phyloP scores from a whole-genome alignment of 1,140 invertebrate genomes.

The Leptopilina boulardi region DNA sequence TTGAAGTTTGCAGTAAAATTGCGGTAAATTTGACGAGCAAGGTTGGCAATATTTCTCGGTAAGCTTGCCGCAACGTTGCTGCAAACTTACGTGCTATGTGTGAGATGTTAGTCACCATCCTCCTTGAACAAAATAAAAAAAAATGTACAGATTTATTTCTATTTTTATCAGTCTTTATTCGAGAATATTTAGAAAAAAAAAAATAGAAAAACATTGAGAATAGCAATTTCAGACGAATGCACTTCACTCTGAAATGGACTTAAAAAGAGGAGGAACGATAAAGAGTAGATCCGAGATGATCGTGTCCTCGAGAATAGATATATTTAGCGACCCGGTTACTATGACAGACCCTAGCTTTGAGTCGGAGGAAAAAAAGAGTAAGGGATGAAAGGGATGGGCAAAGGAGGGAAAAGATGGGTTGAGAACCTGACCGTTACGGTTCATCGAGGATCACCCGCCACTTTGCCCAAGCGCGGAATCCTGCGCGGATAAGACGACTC shows the following conservation, averaged over 20 bases:
- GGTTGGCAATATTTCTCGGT: too few relatives aligned
- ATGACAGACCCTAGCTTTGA: slow-evolving; percentile 23
- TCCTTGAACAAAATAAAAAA: too few relatives aligned
- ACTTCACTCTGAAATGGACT: neutral
- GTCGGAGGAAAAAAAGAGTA: slow-evolving; percentile 23
- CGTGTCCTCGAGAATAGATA: slow-evolving; percentile 29
- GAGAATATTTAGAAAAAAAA: too few relatives aligned
- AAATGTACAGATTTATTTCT: too few relatives aligned
- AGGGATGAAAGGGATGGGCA: slow-evolving; percentile 46
- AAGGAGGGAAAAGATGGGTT: slow-evolving; percentile 45
- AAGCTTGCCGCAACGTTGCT: too few relatives aligned
- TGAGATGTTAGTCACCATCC: too few relatives aligned
- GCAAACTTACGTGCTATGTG: too few relatives aligned
- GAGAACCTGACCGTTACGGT: slow-evolving; percentile 62
- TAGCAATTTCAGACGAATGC: neutral
- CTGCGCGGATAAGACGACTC: slow-evolving; percentile 63
- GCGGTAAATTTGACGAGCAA: too few relatives aligned
- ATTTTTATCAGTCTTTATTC: too few relatives aligned
- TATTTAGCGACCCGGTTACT: slow-evolving; percentile 33
- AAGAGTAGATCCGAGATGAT: slow-evolving; percentile 18
- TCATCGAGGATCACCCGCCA: slow-evolving; percentile 62
- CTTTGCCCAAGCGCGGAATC: slow-evolving; percentile 56
- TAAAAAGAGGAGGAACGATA: slow-evolving; percentile 12
- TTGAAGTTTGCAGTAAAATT: too few relatives aligned
- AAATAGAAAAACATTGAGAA: neutral